Evolutionary conservation across 2,888 invertebrate species (phyloP).

Genomic region (Monopis laevigella): DNA sequence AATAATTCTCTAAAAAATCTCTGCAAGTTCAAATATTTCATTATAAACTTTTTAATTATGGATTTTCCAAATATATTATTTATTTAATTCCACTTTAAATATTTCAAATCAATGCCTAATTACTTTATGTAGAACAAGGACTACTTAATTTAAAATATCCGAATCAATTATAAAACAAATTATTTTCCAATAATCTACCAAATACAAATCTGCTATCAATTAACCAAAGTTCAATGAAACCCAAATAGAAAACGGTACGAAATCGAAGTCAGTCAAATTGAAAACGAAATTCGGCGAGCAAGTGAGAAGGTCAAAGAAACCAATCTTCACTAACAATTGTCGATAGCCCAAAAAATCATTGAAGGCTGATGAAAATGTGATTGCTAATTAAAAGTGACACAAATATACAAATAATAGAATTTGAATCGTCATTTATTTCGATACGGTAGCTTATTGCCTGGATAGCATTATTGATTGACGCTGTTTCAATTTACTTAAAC

Average conservation of each 20-base stretch:
- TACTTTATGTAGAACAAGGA: too few relatives aligned
- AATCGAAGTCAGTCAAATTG: conserved; percentile 37
- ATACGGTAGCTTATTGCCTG: conserved; percentile 56
- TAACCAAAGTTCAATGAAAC: conserved; percentile 28
- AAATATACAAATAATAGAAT: conserved; percentile 59
- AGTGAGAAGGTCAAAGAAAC: conserved; percentile 44
- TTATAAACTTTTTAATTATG: too few relatives aligned
- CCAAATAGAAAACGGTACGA: conserved; percentile 20
- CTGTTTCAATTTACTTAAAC: conserved; percentile 65
- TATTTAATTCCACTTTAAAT: too few relatives aligned
- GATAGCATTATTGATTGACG: conserved; percentile 64
- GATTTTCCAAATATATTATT: too few relatives aligned
- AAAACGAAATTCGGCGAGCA: conserved; percentile 34
- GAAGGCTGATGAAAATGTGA: conserved; percentile 59
- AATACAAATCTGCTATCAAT: too few relatives aligned
- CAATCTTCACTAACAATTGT: conserved; percentile 45
- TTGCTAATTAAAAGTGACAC: conserved; percentile 66
- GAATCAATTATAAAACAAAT: too few relatives aligned
- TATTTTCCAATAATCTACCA: too few relatives aligned
- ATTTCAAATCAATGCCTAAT: too few relatives aligned
- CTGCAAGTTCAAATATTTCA: too few relatives aligned
- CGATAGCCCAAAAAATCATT: conserved; percentile 46
- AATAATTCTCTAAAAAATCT: too few relatives aligned
- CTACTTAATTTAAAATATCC: too few relatives aligned
- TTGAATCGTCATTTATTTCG: conserved; percentile 63